Conservation (phyloP, 2,113 vertebrate genomes). For the Talpa occidentalis region DNA sequence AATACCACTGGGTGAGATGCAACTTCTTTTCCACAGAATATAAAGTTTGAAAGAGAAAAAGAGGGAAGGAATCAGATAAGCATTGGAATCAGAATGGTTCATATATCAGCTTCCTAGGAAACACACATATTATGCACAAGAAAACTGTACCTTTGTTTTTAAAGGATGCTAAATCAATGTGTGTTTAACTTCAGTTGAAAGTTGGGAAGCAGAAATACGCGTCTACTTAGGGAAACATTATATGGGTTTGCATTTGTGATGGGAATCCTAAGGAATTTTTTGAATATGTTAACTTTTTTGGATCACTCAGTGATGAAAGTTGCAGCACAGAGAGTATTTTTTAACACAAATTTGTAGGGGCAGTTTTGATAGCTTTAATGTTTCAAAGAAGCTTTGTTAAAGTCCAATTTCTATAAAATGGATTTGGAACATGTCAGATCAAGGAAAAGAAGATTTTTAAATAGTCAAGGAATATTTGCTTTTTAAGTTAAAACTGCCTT, state of each 20-base stretch:
- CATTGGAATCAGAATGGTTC: conserved; percentile 94
- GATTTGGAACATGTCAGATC: conserved; percentile 65
- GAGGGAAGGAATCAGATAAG: conserved; percentile 89
- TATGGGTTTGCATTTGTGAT: conserved; percentile 63
- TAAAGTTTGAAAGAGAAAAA: conserved; percentile 91
- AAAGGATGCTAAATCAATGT: conserved; percentile 81
- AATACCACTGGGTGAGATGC: conserved; percentile 86
- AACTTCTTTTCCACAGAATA: conserved; percentile 80
- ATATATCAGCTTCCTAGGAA: conserved; percentile 89
- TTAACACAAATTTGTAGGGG: conserved; percentile 74
- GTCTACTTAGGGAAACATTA: conserved; percentile 80
- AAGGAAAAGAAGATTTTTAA: conserved; percentile 68
- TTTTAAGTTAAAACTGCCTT: conserved; percentile 58
- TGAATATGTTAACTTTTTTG: conserved; percentile 80
- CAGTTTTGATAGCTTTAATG: conserved; percentile 74
- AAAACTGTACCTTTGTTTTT: conserved; percentile 72
- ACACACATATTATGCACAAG: conserved; percentile 85
- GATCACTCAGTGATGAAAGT: conserved; percentile 66
- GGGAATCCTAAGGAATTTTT: conserved; percentile 77
- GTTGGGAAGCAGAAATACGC: conserved; percentile 80
- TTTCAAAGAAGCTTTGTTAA: conserved; percentile 73
- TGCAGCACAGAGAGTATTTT: conserved; percentile 49
- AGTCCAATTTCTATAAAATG: conserved; percentile 61
- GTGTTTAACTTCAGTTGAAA: conserved; percentile 85
- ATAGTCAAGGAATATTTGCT: conserved; percentile 73